These are phyloP conservation scores for Poeciliopsis turrubarensis DNA, from an alignment of 2,113 vertebrate genomes.

Conservation along the genomic window DNA sequence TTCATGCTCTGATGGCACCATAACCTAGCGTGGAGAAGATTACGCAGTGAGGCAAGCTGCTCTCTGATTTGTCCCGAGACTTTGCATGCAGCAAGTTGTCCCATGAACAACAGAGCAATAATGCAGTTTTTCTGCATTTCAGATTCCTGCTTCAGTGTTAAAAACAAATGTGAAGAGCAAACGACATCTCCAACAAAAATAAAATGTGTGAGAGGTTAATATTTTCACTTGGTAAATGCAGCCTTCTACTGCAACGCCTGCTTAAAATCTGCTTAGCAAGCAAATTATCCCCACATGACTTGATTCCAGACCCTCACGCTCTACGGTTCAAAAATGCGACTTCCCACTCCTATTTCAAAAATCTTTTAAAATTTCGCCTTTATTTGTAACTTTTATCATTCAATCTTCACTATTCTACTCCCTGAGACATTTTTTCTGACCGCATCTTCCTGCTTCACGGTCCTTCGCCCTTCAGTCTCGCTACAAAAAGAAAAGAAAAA, in stretches of 20 bases:
- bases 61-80: constrained; percentile 43
- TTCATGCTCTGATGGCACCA: constrained; percentile 58
- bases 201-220: neutral
- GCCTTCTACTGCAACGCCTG: neutral
- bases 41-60: constrained; percentile 50
- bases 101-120: neutral
- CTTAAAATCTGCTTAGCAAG: too few species aligned
- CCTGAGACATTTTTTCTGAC: neutral
- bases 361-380: too few species aligned
- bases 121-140: neutral
- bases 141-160: neutral
- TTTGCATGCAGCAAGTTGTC: constrained; percentile 14
- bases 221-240: neutral
- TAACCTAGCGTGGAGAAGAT: constrained; percentile 40
- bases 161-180: neutral
- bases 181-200: neutral
- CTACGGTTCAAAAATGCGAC: too few species aligned
- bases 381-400: neutral
- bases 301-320: neutral
- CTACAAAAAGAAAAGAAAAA: neutral
- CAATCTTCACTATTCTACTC: neutral
- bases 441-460: neutral
- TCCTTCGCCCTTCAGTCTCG: neutral
- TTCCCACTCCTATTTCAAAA: too few species aligned
- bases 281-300: too few species aligned